Percentiles rank a stretch among this genome's conserved stretches.
phyloP scores from a whole-genome alignment of 2,113 vertebrate genomes.

The Syrrhaptes paradoxus region DNA sequence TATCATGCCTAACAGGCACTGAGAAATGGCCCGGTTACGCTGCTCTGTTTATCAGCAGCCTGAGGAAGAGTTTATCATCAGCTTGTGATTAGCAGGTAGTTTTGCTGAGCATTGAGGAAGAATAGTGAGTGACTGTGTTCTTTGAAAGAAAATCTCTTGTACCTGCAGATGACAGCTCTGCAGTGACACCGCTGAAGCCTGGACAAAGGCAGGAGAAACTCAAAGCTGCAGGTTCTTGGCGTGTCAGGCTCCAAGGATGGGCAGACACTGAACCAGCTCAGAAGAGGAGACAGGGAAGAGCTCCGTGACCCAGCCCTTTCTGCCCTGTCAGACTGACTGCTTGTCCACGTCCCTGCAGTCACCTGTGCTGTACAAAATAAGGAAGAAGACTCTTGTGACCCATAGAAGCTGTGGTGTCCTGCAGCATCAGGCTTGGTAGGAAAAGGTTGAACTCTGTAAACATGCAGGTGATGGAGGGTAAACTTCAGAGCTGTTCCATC shows the following conservation, averaged over 20 bases:
- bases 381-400: neutral
- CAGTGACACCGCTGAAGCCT: neutral
- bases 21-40: neutral
- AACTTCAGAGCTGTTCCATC: neutral
- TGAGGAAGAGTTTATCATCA: neutral
- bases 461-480: neutral
- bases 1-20: neutral
- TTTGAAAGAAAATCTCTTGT: neutral
- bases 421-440: neutral
- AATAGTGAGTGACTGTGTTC: neutral
- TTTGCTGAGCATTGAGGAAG: neutral
- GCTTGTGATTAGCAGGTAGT: neutral
- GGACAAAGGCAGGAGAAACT: neutral
- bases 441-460: neutral
- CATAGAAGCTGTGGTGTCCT: neutral
- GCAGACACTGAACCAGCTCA: neutral
- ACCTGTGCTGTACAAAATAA: neutral
- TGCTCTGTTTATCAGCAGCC: neutral
- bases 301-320: accelerated
- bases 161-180: neutral
- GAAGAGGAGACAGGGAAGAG: neutral
- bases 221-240: neutral
- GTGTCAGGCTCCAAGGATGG: neutral
- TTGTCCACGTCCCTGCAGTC: neutral
- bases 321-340: neutral